Conservation (phyloP, 2,113 vertebrate species). For the Dolichotis patagonum region DNA sequence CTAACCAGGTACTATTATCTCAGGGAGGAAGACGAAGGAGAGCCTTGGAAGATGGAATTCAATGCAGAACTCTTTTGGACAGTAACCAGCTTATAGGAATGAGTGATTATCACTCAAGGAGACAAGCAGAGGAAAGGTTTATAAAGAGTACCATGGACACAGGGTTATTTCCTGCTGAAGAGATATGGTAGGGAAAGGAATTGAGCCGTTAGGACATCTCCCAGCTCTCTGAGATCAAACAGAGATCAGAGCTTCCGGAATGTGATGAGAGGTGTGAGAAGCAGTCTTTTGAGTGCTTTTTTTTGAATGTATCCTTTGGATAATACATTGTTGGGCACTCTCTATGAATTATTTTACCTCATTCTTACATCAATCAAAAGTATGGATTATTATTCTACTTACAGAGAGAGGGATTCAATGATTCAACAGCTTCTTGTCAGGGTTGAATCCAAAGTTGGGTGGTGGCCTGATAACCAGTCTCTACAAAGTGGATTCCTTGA, state of each 20-base stretch:
- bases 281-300: background rate
- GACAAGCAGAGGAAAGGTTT: background rate
- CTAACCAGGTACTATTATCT: background rate
- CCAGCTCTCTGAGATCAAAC: background rate
- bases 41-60: background rate
- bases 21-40: background rate
- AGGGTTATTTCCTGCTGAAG: background rate
- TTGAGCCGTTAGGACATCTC: background rate
- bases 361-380: background rate
- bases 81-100: background rate
- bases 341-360: background rate
- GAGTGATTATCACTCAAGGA: background rate
- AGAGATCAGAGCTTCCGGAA: background rate
- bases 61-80: background rate
- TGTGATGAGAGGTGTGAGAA: background rate
- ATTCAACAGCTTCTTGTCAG: background rate
- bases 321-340: background rate
- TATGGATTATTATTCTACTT: background rate
- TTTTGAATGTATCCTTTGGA: background rate
- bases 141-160: background rate
- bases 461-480: background rate
- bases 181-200: background rate
- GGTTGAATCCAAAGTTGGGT: background rate
- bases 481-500: background rate
- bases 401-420: background rate